These are phyloP conservation scores for Phrynocephalus forsythii DNA, from an alignment of 2,797 vertebrate species.

Conservation along the genomic window DNA sequence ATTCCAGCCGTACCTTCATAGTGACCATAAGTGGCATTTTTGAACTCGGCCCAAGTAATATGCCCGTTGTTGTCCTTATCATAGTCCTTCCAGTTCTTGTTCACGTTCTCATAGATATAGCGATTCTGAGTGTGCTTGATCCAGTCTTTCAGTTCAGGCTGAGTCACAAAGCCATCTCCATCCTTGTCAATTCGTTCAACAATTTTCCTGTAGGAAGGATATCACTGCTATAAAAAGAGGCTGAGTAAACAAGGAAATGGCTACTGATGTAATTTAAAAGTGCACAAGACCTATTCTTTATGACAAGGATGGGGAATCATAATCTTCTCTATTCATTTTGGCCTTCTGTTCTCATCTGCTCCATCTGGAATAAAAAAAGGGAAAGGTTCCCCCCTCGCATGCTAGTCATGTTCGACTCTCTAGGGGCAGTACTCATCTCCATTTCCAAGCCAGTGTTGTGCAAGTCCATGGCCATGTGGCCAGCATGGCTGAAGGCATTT, in stretches of 20 bases:
- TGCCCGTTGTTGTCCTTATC: conserved; percentile 85
- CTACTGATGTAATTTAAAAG: background rate
- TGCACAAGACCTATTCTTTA: background rate
- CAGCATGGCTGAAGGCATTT: no score
- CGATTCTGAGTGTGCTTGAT: conserved; percentile 91
- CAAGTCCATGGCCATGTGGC: no score
- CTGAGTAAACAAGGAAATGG: background rate
- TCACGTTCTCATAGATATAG: conserved; percentile 88
- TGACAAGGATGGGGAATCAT: background rate
- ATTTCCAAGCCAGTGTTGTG: no score
- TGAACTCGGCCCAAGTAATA: conserved; percentile 90
- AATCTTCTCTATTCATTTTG: background rate
- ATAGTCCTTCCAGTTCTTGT: conserved; percentile 90
- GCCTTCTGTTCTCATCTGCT: background rate
- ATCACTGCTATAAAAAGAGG: background rate
- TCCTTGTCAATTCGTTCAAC: conserved; percentile 87
- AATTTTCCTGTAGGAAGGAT: conserved; percentile 81
- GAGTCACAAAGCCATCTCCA: conserved; percentile 84
- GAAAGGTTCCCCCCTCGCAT: no score
- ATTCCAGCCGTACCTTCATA: conserved; percentile 77
- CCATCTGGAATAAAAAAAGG: background rate
- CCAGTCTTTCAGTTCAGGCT: conserved; percentile 87
- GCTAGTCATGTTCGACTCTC: no score
- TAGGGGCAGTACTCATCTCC: no score
- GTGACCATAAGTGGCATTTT: conserved; percentile 89